These are phyloP conservation scores for Drosophila subsilvestris DNA, from an alignment of 2,888 invertebrate genomes.

Conservation along the genomic window DNA sequence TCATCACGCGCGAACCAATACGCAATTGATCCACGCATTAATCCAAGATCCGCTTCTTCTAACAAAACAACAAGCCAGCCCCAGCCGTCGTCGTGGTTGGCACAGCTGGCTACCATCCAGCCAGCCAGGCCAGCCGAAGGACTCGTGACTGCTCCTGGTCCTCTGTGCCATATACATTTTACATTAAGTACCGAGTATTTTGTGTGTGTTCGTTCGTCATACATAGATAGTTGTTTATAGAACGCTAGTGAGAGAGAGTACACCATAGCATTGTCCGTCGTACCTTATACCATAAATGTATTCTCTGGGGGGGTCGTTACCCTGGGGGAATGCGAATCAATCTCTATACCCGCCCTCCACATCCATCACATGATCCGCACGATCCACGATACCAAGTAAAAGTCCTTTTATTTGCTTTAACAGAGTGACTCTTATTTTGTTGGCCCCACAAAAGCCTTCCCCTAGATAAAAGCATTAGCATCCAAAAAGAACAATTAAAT, in stretches of 20 bases:
- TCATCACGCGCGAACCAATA: slow-evolving; percentile 23
- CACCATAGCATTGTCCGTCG: not conserved
- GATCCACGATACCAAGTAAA: not conserved
- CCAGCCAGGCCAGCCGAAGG: slow-evolving; percentile 20
- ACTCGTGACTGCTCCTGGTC: slow-evolving; percentile 30
- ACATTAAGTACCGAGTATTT: slow-evolving; percentile 34
- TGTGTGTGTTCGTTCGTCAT: slow-evolving; percentile 37
- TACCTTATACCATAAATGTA: not conserved
- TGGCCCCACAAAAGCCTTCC: not conserved
- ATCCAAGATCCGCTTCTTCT: slow-evolving; percentile 24
- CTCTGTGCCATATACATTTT: slow-evolving; percentile 38
- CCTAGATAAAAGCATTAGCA: slow-evolving; percentile 1
- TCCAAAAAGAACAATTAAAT: not conserved
- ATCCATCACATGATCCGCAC: not conserved
- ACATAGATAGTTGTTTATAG: slow-evolving; percentile 14
- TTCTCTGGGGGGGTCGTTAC: not conserved
- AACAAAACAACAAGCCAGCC: slow-evolving; percentile 31
- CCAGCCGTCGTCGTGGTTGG: slow-evolving; percentile 31
- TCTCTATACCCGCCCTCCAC: not conserved
- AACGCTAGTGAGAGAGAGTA: not conserved
- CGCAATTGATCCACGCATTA: slow-evolving; percentile 50
- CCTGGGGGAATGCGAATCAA: not conserved
- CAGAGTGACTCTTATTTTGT: not conserved
- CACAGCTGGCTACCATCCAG: slow-evolving; percentile 13
- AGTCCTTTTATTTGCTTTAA: not conserved